Percentiles rank a stretch among this genome's conserved stretches.
phyloP scores from a whole-genome alignment of 2,797 vertebrate species.

The Taeniopygia guttata region DNA sequence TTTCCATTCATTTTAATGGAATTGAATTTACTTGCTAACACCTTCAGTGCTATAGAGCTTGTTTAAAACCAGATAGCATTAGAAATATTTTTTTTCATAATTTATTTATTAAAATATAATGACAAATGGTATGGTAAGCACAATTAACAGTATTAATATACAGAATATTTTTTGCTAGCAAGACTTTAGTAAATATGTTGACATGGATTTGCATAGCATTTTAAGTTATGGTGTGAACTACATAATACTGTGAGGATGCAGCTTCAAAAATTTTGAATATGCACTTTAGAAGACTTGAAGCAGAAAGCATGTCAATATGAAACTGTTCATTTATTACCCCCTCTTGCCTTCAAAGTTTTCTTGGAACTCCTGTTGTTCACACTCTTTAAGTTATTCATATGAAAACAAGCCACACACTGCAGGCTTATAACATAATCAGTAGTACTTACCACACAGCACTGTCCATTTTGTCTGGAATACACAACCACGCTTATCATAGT shows the following conservation, averaged over 20 bases:
- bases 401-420: background rate
- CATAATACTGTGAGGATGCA: background rate
- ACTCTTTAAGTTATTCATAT: background rate
- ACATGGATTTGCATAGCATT: background rate
- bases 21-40: background rate
- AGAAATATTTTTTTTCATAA: background rate
- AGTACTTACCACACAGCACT: background rate
- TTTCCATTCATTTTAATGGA: background rate
- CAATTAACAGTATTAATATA: background rate
- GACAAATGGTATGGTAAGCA: background rate
- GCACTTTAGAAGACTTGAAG: background rate
- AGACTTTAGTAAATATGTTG: background rate
- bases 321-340: background rate
- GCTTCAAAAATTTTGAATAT: background rate
- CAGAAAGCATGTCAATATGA: background rate
- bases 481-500: background rate
- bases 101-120: background rate
- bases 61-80: background rate
- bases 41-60: background rate
- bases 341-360: background rate
- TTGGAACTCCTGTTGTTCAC: background rate
- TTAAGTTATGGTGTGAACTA: background rate
- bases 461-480: background rate
- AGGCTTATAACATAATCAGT: background rate
- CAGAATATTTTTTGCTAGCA: background rate